A percentile compares a stretch with the other conserved stretches of the same genome.
phyloP scores from a whole-genome alignment of 2,113 vertebrate genomes.

The Prionailurus viverrinus region DNA sequence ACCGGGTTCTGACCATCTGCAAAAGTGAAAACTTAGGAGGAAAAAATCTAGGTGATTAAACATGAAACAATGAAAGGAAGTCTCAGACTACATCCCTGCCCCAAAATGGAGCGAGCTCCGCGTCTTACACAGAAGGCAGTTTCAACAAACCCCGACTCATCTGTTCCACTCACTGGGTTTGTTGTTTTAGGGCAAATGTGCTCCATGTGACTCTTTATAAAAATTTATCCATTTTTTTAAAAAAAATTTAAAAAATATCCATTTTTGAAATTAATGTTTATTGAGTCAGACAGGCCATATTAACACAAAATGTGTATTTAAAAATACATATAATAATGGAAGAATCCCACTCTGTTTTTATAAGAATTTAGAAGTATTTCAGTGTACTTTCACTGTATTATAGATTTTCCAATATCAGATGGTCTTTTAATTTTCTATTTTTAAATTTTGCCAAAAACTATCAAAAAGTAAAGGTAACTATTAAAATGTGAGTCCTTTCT shows the following conservation, averaged over 20 bases:
- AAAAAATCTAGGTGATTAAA: slow-evolving; percentile 79
- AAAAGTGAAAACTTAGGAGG: slow-evolving; percentile 82
- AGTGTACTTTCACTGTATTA: neutral
- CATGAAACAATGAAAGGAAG: slow-evolving; percentile 94
- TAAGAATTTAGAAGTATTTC: neutral
- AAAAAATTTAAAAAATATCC: neutral
- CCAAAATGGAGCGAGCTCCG: slow-evolving; percentile 72
- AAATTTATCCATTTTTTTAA: neutral
- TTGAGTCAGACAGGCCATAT: neutral
- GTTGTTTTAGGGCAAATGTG: neutral
- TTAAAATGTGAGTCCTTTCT: neutral
- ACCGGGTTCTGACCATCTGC: slow-evolving; percentile 78
- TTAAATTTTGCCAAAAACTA: neutral
- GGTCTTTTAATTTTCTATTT: neutral
- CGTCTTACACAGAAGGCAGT: slow-evolving; percentile 2
- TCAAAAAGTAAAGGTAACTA: neutral
- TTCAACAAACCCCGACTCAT: slow-evolving; percentile 12
- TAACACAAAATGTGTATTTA: neutral
- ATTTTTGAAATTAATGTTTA: neutral
- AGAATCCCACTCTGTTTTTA: neutral
- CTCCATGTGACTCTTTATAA: neutral
- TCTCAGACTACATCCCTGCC: slow-evolving; percentile 84
- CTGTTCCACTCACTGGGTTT: neutral
- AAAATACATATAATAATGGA: neutral
- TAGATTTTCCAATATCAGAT: neutral